Conservation (phyloP, 1,140 invertebrate species). For the Drosophila orosa region DNA sequence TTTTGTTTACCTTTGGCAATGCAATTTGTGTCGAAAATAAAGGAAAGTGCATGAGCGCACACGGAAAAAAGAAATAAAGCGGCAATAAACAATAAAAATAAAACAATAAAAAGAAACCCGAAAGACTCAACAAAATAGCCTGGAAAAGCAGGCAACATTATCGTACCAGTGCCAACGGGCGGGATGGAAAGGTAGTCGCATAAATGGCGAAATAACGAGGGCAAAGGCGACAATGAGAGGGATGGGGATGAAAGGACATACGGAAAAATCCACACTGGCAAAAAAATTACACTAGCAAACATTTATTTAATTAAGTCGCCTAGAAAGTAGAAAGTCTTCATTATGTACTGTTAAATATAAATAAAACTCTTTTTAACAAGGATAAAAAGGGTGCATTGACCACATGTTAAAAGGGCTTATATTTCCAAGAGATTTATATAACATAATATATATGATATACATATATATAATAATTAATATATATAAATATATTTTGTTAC, state of each 20-base stretch:
- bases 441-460: no score
- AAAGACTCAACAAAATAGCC: conserved; percentile 41
- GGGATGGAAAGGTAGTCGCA: conserved; percentile 29
- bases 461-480: no score
- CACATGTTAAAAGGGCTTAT: no score
- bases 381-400: no score
- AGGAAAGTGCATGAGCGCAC: conserved; percentile 26
- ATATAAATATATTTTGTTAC: no score
- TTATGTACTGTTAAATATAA: no score
- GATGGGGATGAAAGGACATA: background rate
- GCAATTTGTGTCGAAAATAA: conserved; percentile 40
- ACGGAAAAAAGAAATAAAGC: conserved; percentile 58
- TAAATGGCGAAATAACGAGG: conserved; percentile 52
- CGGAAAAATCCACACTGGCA: background rate
- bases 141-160: conserved; percentile 47
- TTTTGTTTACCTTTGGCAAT: conserved; percentile 40
- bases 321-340: background rate
- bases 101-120: conserved; percentile 27
- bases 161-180: background rate
- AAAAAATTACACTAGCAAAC: background rate
- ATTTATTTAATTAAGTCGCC: background rate
- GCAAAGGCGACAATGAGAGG: conserved; percentile 32
- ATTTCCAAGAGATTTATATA: no score
- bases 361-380: no score
- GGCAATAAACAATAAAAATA: conserved; percentile 56